These are phyloP conservation scores for Callaeas wilsoni DNA, from an alignment of 2,113 vertebrate genomes.

Conservation along the genomic window DNA sequence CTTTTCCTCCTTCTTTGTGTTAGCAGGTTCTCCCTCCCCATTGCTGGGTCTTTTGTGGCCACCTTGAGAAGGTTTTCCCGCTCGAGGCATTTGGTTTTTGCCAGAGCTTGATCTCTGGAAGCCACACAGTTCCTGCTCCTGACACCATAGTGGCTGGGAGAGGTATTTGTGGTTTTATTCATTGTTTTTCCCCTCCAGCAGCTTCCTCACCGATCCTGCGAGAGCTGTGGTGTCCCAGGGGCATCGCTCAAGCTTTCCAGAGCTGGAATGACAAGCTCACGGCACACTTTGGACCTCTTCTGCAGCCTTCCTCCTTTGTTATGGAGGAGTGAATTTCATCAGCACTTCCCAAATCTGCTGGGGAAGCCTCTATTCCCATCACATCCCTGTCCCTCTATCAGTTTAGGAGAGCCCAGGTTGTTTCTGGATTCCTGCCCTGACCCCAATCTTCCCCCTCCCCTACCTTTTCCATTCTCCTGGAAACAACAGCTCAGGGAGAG, in stretches of 20 bases:
- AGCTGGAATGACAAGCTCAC: background rate
- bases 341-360: background rate
- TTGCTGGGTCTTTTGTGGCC: accelerated
- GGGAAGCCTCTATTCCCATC: background rate
- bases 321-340: background rate
- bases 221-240: background rate
- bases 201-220: background rate
- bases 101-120: background rate
- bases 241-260: background rate
- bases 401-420: background rate
- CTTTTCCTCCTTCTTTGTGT: background rate
- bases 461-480: background rate
- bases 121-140: background rate
- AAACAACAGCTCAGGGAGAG: background rate
- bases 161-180: background rate
- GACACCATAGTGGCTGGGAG: background rate
- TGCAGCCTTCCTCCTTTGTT: background rate
- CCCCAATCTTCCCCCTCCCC: background rate
- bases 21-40: background rate
- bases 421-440: background rate
- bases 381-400: too few species aligned
- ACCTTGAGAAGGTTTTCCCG: accelerated
- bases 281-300: background rate
- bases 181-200: background rate
- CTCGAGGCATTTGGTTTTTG: background rate